phyloP scores from a whole-genome alignment of 2,113 vertebrate species.

The Cygnus atratus region DNA sequence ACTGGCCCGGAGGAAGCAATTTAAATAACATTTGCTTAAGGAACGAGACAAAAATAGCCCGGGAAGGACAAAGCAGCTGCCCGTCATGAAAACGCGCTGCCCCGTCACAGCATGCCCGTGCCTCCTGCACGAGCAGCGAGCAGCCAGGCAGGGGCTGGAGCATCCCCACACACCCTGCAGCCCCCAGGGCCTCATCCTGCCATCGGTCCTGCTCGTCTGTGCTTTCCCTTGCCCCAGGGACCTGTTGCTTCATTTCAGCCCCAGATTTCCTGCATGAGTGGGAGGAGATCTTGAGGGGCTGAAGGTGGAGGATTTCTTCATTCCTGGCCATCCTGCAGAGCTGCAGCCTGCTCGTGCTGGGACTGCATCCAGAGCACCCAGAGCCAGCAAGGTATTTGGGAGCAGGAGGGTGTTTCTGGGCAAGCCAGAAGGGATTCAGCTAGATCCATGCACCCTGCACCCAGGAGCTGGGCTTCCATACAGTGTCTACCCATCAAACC shows the following conservation, averaged over 20 bases:
- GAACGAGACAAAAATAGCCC: not conserved
- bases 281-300: too few relatives aligned
- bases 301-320: too few relatives aligned
- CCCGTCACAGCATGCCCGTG: too few relatives aligned
- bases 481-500: rapidly evolving
- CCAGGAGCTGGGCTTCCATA: not conserved
- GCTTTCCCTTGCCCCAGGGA: too few relatives aligned
- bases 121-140: not conserved
- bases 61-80: not conserved
- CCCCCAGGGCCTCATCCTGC: not conserved
- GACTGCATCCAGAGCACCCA: not conserved
- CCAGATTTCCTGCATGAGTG: too few relatives aligned
- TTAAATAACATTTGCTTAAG: not conserved
- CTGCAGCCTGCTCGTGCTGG: not conserved
- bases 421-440: not conserved
- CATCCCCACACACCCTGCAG: rapidly evolving
- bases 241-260: too few relatives aligned
- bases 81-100: not conserved
- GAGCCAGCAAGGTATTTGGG: not conserved
- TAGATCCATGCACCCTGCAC: not conserved
- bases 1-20: not conserved
- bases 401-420: not conserved
- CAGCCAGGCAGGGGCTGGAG: rapidly evolving
- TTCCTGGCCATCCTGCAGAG: not conserved
- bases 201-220: too few relatives aligned